These are phyloP conservation scores for Lampris megalopsis DNA, from an alignment of 2,113 vertebrate species.

Conservation along the genomic window DNA sequence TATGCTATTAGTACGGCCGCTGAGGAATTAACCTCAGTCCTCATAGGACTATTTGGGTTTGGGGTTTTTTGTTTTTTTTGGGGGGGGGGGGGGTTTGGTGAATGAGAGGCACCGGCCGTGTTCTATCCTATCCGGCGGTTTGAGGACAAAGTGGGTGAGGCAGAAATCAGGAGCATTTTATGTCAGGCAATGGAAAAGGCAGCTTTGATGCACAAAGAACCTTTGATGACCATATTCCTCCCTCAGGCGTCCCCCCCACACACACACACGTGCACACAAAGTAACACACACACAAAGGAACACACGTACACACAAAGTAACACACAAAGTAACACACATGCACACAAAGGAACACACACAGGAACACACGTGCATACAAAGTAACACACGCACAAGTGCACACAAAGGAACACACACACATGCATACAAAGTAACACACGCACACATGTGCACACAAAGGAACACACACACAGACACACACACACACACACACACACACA, in stretches of 20 bases:
- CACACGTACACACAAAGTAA: background rate
- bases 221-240: constrained; percentile 47
- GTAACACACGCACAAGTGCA: background rate
- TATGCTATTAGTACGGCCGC: too few relatives aligned
- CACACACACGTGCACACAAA: background rate
- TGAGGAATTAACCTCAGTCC: too few relatives aligned
- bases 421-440: background rate
- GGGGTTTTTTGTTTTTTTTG: background rate
- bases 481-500: constrained; percentile 21
- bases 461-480: background rate
- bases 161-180: constrained; percentile 23
- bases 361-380: background rate
- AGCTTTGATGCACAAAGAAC: constrained; percentile 50
- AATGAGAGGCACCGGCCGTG: constrained; percentile 1
- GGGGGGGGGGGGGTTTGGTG: background rate
- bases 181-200: constrained; percentile 13
- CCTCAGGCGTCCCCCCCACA: background rate
- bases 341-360: background rate
- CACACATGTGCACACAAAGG: background rate
- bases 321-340: constrained; percentile 15
- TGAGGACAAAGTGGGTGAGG: constrained; percentile 1
- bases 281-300: background rate
- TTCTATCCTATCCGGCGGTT: constrained; percentile 2
- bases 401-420: constrained; percentile 14
- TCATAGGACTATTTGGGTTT: too few relatives aligned